Evolutionary conservation across 2,888 invertebrate genomes (phyloP), one percentile per base, ranked within the genome.

Genomic region (Thysanoteuthis rhombus): DNA sequence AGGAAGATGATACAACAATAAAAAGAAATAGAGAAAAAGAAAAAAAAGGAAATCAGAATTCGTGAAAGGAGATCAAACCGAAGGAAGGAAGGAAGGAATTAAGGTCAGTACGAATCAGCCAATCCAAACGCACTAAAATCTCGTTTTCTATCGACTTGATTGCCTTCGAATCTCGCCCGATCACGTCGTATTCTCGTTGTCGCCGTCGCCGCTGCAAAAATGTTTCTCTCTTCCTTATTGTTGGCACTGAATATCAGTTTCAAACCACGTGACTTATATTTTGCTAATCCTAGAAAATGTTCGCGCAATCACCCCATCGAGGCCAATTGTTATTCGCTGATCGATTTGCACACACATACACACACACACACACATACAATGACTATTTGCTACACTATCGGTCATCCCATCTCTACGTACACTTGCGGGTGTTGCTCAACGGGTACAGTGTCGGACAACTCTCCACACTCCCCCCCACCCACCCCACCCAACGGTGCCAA

Each of bases 211-310:
- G n/a, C 75, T 52, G 52, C 52, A 52, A 52, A n/a, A 52, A 25
- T 52, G 52, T 52, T 52, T 52, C 52, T 25, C 75, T 12, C n/a
- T 75, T 75, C 75, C 36, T n/a, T 22, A n/a, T n/a, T n/a, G n/a
- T 75, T 75, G 75, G n/a, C 75, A n/a, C 75, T 16, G 75, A 75
- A 75, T 75, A 75, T 75, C 75, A 75, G n/a, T 75, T 75, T 75
- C 16, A n/a, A 58, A 75, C 75, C 75, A 75, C 75, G 75, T 75
- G 75, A 75, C 75, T n/a, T 75, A 75, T 75, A 75, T 75, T 75
- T 75, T 75, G 75, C n/a, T 75, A 75, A 75, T 75, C 75, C n/a
- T n/a, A 75, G 75, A 75, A 75, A 75, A 75, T 75, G n/a, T 75
- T 75, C n/a, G n/a, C 1, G 75, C 75, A 75, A 75, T 36, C 75